These are phyloP conservation scores for Iselma pallidipennis DNA, from an alignment of 2,888 invertebrate species.

Conservation along the genomic window DNA sequence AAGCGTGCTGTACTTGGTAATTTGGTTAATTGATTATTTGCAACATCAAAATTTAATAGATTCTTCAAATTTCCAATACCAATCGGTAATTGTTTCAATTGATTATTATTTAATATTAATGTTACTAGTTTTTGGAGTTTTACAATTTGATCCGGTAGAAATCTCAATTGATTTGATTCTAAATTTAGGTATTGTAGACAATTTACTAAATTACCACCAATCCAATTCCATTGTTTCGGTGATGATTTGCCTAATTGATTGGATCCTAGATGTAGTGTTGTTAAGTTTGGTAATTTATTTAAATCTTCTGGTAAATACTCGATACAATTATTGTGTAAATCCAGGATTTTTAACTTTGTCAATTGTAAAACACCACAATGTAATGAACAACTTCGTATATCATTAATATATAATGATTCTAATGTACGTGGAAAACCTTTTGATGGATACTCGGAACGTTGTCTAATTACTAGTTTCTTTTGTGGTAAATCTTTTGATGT, in stretches of 20 bases:
- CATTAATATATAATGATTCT: slow-evolving; percentile 64
- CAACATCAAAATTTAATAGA: slow-evolving; percentile 61
- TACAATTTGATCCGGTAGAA: slow-evolving; percentile 66
- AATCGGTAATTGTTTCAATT: slow-evolving; percentile 63
- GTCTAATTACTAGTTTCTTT: slow-evolving; percentile 64
- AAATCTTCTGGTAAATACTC: slow-evolving; percentile 71
- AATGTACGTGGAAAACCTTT: slow-evolving; percentile 74
- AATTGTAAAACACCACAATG: slow-evolving; percentile 72
- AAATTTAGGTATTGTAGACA: slow-evolving; percentile 66
- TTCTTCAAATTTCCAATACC: slow-evolving; percentile 65
- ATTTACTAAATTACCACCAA: slow-evolving; percentile 61
- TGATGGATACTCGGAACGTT: slow-evolving; percentile 69
- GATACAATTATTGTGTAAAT: slow-evolving; percentile 73
- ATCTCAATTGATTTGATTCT: slow-evolving; percentile 62
- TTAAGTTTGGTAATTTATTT: slow-evolving; percentile 65
- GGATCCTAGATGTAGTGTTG: slow-evolving; percentile 65
- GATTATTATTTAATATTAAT: slow-evolving; percentile 68
- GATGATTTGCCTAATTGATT: slow-evolving; percentile 66
- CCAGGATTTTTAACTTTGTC: slow-evolving; percentile 66
- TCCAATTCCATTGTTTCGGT: slow-evolving; percentile 68
- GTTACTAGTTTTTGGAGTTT: slow-evolving; percentile 65
- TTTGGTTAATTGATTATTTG: slow-evolving; percentile 59
- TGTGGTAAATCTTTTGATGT: slow-evolving; percentile 56
- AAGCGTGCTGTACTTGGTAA: slow-evolving; percentile 67
- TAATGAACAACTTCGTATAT: slow-evolving; percentile 66